These are phyloP conservation scores for Melipona bicolor DNA, from an alignment of 2,888 invertebrate genomes.

Conservation along the genomic window DNA sequence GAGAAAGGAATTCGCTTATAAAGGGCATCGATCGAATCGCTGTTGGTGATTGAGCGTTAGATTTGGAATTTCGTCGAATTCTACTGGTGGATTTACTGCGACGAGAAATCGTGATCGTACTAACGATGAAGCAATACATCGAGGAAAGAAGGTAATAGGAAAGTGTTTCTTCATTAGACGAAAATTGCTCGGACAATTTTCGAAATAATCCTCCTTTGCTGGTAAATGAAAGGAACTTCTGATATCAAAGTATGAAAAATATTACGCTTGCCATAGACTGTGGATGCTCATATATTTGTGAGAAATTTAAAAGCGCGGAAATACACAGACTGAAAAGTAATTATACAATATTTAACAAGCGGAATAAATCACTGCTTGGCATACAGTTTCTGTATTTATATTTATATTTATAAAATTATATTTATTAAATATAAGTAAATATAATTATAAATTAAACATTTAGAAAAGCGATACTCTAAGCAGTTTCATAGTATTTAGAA, in stretches of 20 bases:
- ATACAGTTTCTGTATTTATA: no score
- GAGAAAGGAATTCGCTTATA: conserved; percentile 31
- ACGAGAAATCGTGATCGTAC: conserved; percentile 11
- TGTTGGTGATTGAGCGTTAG: conserved; percentile 40
- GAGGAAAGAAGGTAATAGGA: neutral
- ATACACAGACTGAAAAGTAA: no score
- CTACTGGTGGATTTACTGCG: neutral
- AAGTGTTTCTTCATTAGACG: neutral
- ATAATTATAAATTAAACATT: no score
- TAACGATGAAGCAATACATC: neutral
- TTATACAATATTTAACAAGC: no score
- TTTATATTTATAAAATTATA: no score
- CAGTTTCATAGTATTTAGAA: no score
- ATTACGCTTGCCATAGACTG: no score
- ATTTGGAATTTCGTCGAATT: conserved; percentile 13
- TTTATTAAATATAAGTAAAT: no score
- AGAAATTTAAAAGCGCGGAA: no score
- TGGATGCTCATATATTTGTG: no score
- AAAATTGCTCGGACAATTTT: conserved; percentile 2
- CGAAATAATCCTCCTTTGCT: neutral
- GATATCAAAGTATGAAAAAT: neutral
- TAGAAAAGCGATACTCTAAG: no score
- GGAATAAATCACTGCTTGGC: no score
- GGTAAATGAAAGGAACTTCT: neutral
- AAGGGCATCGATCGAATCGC: conserved; percentile 49